Evolutionary conservation across 2,797 vertebrate genomes (phyloP).

Genomic region (Trichosurus vulpecula): DNA sequence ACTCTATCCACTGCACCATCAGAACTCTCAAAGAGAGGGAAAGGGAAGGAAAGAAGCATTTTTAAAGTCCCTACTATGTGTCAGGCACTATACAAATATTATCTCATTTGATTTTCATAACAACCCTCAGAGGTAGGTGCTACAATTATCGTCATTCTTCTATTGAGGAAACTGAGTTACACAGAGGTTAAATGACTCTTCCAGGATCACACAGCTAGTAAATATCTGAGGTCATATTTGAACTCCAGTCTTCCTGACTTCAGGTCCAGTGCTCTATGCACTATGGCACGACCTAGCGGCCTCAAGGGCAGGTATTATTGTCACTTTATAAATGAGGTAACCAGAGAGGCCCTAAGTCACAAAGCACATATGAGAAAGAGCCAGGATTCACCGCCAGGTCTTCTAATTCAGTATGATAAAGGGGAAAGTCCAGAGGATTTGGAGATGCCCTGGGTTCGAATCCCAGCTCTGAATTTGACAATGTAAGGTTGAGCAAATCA

Average conservation of each 20-base stretch:
- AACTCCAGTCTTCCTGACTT: too few species aligned
- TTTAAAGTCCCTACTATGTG: too few species aligned
- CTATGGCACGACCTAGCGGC: background rate
- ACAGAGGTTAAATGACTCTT: too few species aligned
- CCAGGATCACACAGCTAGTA: too few species aligned
- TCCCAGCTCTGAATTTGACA: background rate
- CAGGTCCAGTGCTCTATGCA: too few species aligned
- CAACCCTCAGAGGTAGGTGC: too few species aligned
- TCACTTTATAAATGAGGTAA: fast-evolving
- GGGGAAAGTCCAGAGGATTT: background rate
- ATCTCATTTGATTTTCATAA: too few species aligned
- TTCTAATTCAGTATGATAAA: background rate
- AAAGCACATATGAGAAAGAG: background rate
- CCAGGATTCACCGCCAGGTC: fast-evolving
- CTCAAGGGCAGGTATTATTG: background rate
- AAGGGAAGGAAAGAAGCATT: background rate
- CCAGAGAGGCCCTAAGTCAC: background rate
- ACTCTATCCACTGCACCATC: too few species aligned
- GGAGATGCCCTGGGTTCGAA: background rate
- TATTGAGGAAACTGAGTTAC: too few species aligned
- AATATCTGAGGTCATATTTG: too few species aligned
- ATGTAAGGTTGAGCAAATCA: background rate
- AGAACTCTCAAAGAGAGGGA: background rate
- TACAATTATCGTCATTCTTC: too few species aligned
- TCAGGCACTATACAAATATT: too few species aligned